Percentiles rank a stretch among this genome's conserved stretches.
Evolutionary conservation across 1,140 invertebrate species (phyloP).

Genomic region (Drosophila busckii): DNA sequence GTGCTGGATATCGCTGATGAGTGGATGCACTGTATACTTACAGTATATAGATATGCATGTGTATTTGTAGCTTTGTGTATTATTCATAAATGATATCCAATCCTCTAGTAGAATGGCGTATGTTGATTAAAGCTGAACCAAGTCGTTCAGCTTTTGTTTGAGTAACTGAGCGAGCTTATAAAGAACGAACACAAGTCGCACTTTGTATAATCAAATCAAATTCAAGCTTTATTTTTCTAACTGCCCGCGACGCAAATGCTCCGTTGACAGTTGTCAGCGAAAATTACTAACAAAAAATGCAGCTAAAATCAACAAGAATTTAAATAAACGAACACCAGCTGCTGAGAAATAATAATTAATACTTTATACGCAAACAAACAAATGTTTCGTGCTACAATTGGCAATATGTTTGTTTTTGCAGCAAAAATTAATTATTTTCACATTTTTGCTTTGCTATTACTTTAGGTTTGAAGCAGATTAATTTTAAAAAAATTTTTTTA

Average conservation of each 20-base stretch:
- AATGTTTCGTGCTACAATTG: slow-evolving; percentile 2
- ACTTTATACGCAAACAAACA: slow-evolving; percentile 7
- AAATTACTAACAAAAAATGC: slow-evolving; percentile 9
- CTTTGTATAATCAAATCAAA: slow-evolving; percentile 33
- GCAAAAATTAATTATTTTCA: no score
- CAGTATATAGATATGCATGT: slow-evolving; percentile 1
- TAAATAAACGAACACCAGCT: slow-evolving; percentile 1
- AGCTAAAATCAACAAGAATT: slow-evolving; percentile 22
- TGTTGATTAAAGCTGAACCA: slow-evolving; percentile 13
- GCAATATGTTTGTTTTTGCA: no score
- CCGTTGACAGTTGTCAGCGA: slow-evolving; percentile 23
- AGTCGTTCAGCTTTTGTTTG: slow-evolving; percentile 5
- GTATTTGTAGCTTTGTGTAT: not conserved
- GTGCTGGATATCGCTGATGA: not conserved
- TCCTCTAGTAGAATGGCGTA: slow-evolving; percentile 7
- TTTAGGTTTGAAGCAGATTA: no score
- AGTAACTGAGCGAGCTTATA: slow-evolving; percentile 1
- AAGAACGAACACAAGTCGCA: slow-evolving; percentile 1
- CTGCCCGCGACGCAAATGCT: slow-evolving; percentile 17
- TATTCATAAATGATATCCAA: slow-evolving; percentile 6
- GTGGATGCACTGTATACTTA: not conserved
- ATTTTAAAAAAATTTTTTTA: no score
- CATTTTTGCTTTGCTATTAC: no score
- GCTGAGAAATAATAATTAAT: slow-evolving; percentile 19
- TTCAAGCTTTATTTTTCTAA: slow-evolving; percentile 2